phyloP scores from a whole-genome alignment of 2,113 vertebrate species.

The Campylorhamphus procurvoides region DNA sequence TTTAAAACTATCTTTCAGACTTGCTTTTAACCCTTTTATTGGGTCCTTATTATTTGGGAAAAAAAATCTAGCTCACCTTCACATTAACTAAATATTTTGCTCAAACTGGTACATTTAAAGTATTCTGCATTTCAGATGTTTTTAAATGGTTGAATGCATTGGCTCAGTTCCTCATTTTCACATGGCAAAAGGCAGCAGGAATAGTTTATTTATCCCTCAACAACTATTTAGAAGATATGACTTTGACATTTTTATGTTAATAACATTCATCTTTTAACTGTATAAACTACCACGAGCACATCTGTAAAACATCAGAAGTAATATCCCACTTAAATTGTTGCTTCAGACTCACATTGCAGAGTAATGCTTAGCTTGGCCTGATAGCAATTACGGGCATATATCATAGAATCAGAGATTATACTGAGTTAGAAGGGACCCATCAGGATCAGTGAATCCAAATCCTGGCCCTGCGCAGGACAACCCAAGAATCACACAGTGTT shows the following conservation, averaged over 20 bases:
- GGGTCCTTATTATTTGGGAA: not conserved
- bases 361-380: not conserved
- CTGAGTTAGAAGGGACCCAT: not conserved
- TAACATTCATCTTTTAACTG: not conserved
- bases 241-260: constrained; percentile 16
- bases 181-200: not conserved
- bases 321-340: not conserved
- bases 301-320: constrained; percentile 39
- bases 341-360: not conserved
- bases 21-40: not conserved
- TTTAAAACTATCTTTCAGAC: not conserved
- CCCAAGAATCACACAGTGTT: not conserved
- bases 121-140: not conserved
- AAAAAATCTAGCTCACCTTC: not conserved
- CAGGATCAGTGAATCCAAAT: not conserved
- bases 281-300: not conserved
- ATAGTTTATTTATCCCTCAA: not conserved
- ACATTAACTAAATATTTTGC: not conserved
- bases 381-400: not conserved
- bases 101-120: not conserved
- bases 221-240: not conserved
- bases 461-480: not conserved
- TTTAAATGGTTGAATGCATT: not conserved
- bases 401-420: not conserved
- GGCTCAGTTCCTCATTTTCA: not conserved